Conservation (phyloP, 2,113 vertebrate species). For the Alexandromys fortis region DNA sequence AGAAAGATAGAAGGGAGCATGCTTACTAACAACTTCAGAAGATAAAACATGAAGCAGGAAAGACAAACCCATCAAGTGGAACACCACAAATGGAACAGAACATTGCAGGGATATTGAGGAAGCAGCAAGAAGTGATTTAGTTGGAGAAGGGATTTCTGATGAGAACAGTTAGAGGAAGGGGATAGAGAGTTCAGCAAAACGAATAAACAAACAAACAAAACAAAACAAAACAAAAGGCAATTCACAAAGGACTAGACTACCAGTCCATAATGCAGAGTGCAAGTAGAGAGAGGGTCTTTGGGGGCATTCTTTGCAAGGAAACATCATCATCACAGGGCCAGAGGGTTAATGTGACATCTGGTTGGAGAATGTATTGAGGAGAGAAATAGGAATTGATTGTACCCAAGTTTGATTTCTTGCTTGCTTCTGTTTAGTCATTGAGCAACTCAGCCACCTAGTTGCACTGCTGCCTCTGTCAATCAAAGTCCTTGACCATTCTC, state of each 20-base stretch:
- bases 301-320: background rate
- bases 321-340: background rate
- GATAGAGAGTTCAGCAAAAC: background rate
- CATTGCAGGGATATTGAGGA: background rate
- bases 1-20: background rate
- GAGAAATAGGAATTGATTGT: background rate
- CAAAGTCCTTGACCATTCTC: background rate
- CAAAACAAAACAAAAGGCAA: background rate
- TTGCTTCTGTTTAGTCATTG: background rate
- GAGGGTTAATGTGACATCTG: background rate
- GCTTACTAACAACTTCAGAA: background rate
- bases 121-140: background rate
- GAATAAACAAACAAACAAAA: background rate
- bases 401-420: background rate
- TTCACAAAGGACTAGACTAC: background rate
- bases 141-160: background rate
- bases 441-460: background rate
- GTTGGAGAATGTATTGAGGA: background rate
- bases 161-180: background rate
- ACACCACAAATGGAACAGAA: background rate
- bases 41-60: background rate
- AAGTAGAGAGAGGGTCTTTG: background rate
- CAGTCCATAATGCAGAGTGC: background rate
- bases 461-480: background rate
- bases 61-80: background rate